Conservation (phyloP, 2,113 vertebrate genomes). For the Girardinichthys multiradiatus region DNA sequence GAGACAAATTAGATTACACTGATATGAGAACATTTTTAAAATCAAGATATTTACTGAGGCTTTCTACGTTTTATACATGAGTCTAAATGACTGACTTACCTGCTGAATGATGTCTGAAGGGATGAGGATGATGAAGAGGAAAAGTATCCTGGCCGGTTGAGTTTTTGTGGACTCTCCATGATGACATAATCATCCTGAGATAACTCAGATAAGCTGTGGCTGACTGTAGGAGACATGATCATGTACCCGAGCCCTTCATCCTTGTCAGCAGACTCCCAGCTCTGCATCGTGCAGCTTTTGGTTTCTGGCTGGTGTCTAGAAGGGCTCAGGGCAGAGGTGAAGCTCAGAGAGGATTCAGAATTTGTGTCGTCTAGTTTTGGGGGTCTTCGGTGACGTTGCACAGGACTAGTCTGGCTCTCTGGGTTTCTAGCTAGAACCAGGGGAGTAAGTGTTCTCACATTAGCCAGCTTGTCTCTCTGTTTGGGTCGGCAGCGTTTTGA, state of each 20-base stretch:
- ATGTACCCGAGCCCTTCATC: slow-evolving; percentile 49
- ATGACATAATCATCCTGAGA: slow-evolving; percentile 60
- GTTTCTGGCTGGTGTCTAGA: background rate
- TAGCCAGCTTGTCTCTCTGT: slow-evolving; percentile 38
- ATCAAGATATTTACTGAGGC: background rate
- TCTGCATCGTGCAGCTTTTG: slow-evolving; percentile 25
- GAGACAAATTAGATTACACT: too few species aligned
- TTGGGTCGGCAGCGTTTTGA: slow-evolving; percentile 57
- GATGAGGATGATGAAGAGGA: slow-evolving; percentile 23
- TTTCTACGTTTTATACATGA: background rate
- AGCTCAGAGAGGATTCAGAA: background rate
- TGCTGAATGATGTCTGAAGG: slow-evolving; percentile 36
- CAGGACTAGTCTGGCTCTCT: slow-evolving; percentile 15
- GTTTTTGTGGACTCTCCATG: slow-evolving; percentile 64
- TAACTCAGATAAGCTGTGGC: slow-evolving; percentile 9
- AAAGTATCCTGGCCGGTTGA: background rate
- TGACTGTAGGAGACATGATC: slow-evolving; percentile 65
- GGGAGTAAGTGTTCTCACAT: background rate
- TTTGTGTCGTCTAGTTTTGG: background rate
- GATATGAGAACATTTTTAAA: too few species aligned
- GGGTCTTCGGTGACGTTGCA: background rate
- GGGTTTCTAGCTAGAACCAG: slow-evolving; percentile 1
- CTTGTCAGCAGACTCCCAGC: slow-evolving; percentile 7
- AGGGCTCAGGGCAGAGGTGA: slow-evolving; percentile 8
- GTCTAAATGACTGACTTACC: slow-evolving; percentile 18